Evolutionary conservation across 1,140 invertebrate genomes (phyloP).

Genomic region (Macrobrachium nipponense): DNA sequence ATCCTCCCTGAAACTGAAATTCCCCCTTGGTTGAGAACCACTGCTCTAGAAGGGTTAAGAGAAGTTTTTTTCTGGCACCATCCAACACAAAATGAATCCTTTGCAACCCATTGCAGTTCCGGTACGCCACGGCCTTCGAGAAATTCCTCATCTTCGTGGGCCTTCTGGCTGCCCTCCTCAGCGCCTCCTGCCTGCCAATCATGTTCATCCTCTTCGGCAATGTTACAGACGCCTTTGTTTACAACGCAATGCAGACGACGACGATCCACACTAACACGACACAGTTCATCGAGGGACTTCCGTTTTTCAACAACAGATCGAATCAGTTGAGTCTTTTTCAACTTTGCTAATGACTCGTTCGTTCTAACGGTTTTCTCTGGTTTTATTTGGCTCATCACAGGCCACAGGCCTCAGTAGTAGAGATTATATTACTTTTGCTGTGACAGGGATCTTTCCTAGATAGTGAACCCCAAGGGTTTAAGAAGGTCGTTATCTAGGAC

Average conservation of each 20-base stretch:
- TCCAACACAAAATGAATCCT: background rate
- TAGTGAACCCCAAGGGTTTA: too few species aligned
- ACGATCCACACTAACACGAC: constrained; percentile 1
- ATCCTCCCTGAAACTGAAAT: too few species aligned
- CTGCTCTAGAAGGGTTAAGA: background rate
- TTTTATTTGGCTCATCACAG: too few species aligned
- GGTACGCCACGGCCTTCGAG: constrained; percentile 65
- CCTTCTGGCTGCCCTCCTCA: constrained; percentile 62
- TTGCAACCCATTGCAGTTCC: constrained; percentile 60
- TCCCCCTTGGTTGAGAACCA: background rate
- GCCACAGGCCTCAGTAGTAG: too few species aligned
- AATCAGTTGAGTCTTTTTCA: background rate
- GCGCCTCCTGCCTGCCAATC: constrained; percentile 65
- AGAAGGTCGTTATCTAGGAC: too few species aligned
- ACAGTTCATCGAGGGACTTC: background rate
- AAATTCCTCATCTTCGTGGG: constrained; percentile 63
- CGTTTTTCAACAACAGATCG: too few species aligned
- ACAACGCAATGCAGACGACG: constrained; percentile 47
- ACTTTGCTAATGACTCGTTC: too few species aligned
- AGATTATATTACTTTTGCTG: too few species aligned
- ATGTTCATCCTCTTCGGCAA: constrained; percentile 67
- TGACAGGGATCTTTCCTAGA: too few species aligned
- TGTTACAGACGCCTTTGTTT: constrained; percentile 66
- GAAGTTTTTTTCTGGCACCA: background rate
- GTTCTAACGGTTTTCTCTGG: too few species aligned